Conservation (phyloP, 2,797 vertebrate genomes). For the Balearica regulorum region DNA sequence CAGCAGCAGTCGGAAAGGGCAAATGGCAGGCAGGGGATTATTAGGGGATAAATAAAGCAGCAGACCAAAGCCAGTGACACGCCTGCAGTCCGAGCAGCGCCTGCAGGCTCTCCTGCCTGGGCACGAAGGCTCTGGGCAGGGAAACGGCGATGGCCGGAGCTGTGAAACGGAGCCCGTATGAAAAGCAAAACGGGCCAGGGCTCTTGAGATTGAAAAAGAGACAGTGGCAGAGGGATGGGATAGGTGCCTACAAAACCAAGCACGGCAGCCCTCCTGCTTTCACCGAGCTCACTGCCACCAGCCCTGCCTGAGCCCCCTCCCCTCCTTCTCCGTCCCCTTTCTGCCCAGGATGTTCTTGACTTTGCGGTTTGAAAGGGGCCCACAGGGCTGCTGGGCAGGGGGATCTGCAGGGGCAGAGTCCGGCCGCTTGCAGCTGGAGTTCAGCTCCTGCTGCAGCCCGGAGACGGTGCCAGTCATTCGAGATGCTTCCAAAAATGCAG, state of each 20-base stretch:
- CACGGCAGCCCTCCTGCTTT: background rate
- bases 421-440: background rate
- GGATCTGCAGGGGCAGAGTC: background rate
- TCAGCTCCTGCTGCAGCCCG: background rate
- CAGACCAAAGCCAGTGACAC: background rate
- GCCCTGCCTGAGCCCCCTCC: background rate
- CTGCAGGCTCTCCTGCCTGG: background rate
- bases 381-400: background rate
- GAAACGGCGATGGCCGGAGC: background rate
- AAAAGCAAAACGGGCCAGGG: background rate
- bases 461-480: background rate
- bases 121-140: background rate
- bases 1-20: background rate
- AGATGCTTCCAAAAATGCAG: background rate
- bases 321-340: background rate
- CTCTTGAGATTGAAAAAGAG: background rate
- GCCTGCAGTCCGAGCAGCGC: background rate
- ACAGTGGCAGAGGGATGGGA: rapidly evolving
- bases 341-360: background rate
- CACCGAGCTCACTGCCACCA: rapidly evolving
- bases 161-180: background rate
- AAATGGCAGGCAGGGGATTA: background rate
- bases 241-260: too few relatives aligned
- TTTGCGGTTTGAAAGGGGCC: background rate
- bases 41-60: background rate